Evolutionary conservation across 2,888 invertebrate genomes (phyloP), one percentile per base, ranked within the genome.

Genomic region (Carterocephalus palaemon): DNA sequence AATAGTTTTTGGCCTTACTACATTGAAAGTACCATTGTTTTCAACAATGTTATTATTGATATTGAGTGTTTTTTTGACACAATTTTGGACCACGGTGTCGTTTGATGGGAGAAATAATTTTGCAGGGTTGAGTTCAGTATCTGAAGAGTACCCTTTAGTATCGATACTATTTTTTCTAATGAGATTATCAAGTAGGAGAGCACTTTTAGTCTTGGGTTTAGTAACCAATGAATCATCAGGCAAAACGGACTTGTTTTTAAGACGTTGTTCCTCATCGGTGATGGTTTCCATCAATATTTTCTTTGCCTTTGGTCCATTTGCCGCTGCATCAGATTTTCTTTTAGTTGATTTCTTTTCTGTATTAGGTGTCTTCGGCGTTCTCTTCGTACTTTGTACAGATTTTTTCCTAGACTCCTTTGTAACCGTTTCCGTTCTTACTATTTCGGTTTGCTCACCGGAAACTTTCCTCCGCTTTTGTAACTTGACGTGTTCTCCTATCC

Each of bases 81-180:
- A 61, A 65, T 68, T 71, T 50, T 77, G 78, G 20, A 67, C 55
- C 24, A 63, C 59, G 59, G 64, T 86, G 69, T 83, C 84, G 52
- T 61, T 80, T 1, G 78, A 71, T 33, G 75, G 59, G 58, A 87
- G 67, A 65, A 88, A 83, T 59, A 88, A 62, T 68, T 89, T 74
- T 39, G 86, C 80, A 49, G 86, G 84, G 56, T 86, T 73, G 47
- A 76, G 52, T 60, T 84, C 66, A 58, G 68, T 68, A 61, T 88
- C 73, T 53, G 84, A 59, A 51, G 77, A 53, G 64, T 75, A 67
- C 49, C 71, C 62, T 64, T 80, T 72, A 52, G 83, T 63, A 24
- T 77, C 90, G 28, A 90, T 81, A 60, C 88, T 89, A 59, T 89
- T 90, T 67, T 89, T 89, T 50, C 87, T 79, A 49, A 89, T 73